These are phyloP conservation scores for Thinocorus orbignyianus DNA, from an alignment of 2,113 vertebrate species.

Conservation along the genomic window DNA sequence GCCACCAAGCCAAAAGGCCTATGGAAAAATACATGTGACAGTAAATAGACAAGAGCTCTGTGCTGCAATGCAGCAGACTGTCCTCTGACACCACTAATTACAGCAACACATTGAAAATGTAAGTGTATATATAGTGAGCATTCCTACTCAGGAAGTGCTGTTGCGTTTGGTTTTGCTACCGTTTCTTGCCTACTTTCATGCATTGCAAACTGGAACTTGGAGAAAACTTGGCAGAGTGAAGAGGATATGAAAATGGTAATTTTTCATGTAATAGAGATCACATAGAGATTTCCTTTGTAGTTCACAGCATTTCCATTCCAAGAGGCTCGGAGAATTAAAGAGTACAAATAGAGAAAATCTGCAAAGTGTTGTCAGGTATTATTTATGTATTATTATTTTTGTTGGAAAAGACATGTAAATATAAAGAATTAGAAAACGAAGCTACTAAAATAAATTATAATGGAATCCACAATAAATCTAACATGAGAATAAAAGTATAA, in stretches of 20 bases:
- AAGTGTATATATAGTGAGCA: background rate
- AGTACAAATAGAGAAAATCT: conserved; percentile 60
- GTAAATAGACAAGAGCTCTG: background rate
- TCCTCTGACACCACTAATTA: conserved; percentile 59
- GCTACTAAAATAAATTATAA: conserved; percentile 75
- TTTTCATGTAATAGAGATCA: conserved; percentile 61
- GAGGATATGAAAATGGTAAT: conserved; percentile 63
- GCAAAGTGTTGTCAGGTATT: conserved; percentile 69
- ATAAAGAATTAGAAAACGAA: conserved; percentile 73
- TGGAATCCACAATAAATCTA: conserved; percentile 63
- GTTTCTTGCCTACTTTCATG: conserved; percentile 53
- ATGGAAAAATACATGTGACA: background rate
- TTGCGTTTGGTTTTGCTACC: conserved; percentile 28
- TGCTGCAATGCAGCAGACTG: conserved; percentile 43
- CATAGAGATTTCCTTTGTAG: conserved; percentile 65
- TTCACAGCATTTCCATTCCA: conserved; percentile 51
- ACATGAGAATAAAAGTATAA: conserved; percentile 74
- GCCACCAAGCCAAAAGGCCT: conserved; percentile 16
- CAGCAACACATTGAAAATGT: conserved; percentile 26
- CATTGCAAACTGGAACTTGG: conserved; percentile 54
- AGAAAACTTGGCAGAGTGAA: conserved; percentile 39
- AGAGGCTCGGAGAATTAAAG: conserved; percentile 68
- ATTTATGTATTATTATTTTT: conserved; percentile 79
- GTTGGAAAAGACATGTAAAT: conserved; percentile 74
- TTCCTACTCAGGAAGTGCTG: conserved; percentile 19